Percentiles rank a stretch among this genome's conserved stretches.
Conservation (phyloP, 2,797 vertebrate genomes). For the Scolopax bukidnonensis region DNA sequence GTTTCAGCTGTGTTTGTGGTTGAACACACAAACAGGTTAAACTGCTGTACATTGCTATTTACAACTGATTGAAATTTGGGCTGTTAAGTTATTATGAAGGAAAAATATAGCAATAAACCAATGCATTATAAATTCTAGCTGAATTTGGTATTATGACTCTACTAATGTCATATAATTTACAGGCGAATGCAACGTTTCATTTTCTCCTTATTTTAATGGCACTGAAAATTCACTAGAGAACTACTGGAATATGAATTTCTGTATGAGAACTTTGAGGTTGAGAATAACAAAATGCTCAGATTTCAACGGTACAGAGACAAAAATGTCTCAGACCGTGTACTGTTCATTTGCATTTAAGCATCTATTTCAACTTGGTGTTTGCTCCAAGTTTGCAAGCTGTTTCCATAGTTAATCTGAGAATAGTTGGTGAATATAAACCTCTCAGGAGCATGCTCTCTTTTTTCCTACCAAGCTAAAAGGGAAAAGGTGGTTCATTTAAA, state of each 20-base stretch:
- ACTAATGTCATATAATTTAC: background rate
- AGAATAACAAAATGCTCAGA: background rate
- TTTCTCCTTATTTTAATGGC: background rate
- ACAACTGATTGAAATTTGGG: background rate
- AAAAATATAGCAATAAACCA: conserved; percentile 24
- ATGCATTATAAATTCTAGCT: background rate
- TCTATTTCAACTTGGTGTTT: conserved; percentile 21
- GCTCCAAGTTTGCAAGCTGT: background rate
- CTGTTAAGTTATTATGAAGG: conserved; percentile 14
- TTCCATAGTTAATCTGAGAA: conserved; percentile 19
- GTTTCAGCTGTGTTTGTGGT: background rate
- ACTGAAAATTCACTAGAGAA: background rate
- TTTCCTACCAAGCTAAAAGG: conserved; percentile 41
- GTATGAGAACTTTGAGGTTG: background rate
- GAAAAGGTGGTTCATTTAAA: conserved; percentile 41
- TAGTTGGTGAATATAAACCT: conserved; percentile 3
- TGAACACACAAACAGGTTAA: background rate
- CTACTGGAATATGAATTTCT: background rate
- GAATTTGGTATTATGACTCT: background rate
- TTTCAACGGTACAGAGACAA: background rate
- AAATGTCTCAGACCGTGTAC: background rate
- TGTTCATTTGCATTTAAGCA: background rate
- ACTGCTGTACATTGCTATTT: background rate
- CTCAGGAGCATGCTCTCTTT: background rate
- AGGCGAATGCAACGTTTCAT: background rate